These are phyloP conservation scores for Chouioia cunea DNA, from an alignment of 2,888 invertebrate genomes.

Conservation along the genomic window DNA sequence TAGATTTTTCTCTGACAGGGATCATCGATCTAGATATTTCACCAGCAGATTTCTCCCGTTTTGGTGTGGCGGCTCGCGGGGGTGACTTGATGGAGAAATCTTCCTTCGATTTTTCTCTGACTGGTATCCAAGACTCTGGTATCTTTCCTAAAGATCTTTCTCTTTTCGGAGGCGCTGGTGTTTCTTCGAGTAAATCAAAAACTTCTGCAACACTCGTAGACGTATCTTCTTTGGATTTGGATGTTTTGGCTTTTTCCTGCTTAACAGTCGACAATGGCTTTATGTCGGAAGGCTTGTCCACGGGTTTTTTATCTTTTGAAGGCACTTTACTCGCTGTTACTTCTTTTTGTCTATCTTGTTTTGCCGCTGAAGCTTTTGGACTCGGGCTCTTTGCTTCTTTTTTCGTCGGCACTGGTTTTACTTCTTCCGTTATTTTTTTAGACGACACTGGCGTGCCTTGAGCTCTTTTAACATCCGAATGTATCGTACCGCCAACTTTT, in stretches of 20 bases:
- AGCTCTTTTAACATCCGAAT: too few species aligned
- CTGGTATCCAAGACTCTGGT: slow-evolving; percentile 17
- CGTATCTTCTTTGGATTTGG: background rate
- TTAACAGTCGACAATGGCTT: background rate
- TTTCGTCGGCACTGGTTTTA: background rate
- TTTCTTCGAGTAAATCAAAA: background rate
- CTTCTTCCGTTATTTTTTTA: background rate
- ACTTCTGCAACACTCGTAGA: background rate
- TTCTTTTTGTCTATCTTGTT: slow-evolving; percentile 3
- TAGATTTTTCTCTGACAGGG: slow-evolving; percentile 13
- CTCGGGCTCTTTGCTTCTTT: background rate
- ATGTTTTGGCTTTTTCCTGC: background rate
- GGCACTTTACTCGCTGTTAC: background rate
- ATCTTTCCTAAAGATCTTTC: background rate
- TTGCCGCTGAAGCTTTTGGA: background rate
- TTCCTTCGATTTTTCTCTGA: slow-evolving; percentile 23
- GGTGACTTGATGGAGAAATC: slow-evolving; percentile 6
- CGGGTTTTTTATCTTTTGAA: too few species aligned
- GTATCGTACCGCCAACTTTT: too few species aligned
- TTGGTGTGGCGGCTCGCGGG: background rate
- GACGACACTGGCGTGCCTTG: too few species aligned
- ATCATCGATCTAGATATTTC: slow-evolving; percentile 25
- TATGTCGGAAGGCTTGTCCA: background rate
- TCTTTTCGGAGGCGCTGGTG: slow-evolving; percentile 7
- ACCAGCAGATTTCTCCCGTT: slow-evolving; percentile 21